A percentile compares a stretch with the other conserved stretches of the same genome.
Evolutionary conservation across 2,888 invertebrate species (phyloP).

Genomic region (Tenthredo livida): DNA sequence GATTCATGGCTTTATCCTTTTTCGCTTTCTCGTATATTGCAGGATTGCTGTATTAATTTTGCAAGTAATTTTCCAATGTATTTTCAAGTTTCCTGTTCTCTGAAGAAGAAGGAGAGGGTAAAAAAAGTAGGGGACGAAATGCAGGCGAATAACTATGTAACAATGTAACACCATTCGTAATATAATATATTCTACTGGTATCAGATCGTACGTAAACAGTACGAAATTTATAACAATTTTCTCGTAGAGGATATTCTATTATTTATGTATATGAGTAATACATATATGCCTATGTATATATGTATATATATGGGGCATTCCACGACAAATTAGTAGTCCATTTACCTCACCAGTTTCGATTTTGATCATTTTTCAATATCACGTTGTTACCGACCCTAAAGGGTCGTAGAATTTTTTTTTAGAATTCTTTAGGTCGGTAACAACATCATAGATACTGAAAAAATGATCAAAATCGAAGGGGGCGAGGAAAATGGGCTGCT

Average conservation of each 20-base stretch:
- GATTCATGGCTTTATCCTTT: not conserved
- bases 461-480: no score
- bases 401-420: no score
- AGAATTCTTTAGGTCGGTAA: no score
- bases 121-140: constrained; percentile 14
- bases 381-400: no score
- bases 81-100: not conserved
- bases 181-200: constrained; percentile 35
- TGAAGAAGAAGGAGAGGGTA: not conserved
- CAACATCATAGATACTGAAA: no score
- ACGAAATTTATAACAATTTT: constrained; percentile 32
- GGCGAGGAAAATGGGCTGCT: no score
- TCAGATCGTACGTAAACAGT: constrained; percentile 15
- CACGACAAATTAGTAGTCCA: no score
- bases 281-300: not conserved
- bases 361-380: no score
- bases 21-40: not conserved
- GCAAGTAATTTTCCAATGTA: not conserved
- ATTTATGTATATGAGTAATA: not conserved
- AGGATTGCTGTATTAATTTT: constrained; percentile 9
- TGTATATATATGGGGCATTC: not conserved
- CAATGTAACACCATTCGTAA: constrained; percentile 40
- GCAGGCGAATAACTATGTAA: constrained; percentile 17
- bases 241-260: constrained; percentile 10
- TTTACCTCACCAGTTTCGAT: no score